These are phyloP conservation scores for Nixonia krombeini DNA, from an alignment of 1,140 invertebrate genomes.

Conservation along the genomic window DNA sequence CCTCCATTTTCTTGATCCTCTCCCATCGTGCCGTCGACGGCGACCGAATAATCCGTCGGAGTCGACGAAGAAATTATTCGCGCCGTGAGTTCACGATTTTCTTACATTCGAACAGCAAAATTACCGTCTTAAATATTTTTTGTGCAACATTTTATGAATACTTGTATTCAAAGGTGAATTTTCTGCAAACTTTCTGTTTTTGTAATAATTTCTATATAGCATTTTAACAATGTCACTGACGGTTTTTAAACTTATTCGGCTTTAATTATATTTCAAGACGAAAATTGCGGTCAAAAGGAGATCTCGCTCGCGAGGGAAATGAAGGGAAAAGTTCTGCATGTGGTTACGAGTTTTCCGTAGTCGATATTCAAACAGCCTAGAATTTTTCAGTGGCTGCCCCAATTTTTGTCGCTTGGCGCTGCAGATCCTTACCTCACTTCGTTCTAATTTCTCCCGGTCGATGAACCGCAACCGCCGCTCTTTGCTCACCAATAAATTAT, in stretches of 20 bases:
- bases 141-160: no score
- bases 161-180: no score
- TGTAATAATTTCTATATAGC: no score
- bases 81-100: no score
- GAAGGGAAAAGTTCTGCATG: no score
- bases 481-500: not conserved
- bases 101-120: no score
- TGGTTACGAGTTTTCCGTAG: not conserved
- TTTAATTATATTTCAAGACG: no score
- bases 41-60: not conserved
- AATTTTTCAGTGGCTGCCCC: not conserved
- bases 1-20: conserved; percentile 1
- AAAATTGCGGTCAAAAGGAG: not conserved
- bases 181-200: not conserved
- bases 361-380: not conserved
- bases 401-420: not conserved
- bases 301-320: no score
- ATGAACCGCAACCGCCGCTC: not conserved
- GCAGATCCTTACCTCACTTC: not conserved
- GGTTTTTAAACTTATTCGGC: no score
- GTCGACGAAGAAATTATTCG: not conserved
- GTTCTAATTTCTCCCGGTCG: not conserved
- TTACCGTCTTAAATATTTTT: no score
- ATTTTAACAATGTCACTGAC: no score
- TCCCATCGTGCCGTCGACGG: not conserved